phyloP scores from a whole-genome alignment of 1,140 invertebrate genomes.

The Uloborus diversus region DNA sequence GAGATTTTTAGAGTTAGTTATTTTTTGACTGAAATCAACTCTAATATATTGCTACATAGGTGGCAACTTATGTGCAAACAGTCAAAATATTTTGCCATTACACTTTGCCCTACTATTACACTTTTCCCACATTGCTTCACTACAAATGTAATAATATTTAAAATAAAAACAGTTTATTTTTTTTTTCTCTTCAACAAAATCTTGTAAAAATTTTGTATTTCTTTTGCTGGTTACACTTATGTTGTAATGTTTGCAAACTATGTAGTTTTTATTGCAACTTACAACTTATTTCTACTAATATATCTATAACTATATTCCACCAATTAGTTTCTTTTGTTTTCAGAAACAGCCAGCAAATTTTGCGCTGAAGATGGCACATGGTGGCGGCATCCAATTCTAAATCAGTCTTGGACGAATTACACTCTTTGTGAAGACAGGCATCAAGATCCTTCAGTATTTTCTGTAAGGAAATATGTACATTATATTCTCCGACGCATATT shows the following conservation, averaged over 20 bases:
- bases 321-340: constrained; percentile 12
- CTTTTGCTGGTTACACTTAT: background rate
- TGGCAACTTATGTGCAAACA: too few species aligned
- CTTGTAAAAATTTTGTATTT: background rate
- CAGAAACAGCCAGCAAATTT: constrained; percentile 70
- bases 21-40: too few species aligned
- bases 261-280: background rate
- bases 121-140: too few species aligned
- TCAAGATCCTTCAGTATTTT: too few species aligned
- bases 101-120: too few species aligned
- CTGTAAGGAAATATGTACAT: background rate
- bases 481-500: background rate
- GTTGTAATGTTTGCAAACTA: background rate
- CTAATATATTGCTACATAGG: too few species aligned
- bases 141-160: too few species aligned
- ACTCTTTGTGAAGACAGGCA: constrained; percentile 66
- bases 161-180: background rate
- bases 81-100: too few species aligned
- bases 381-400: constrained; percentile 67
- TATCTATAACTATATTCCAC: background rate
- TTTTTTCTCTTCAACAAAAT: background rate
- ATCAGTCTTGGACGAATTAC: constrained; percentile 72
- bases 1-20: too few species aligned
- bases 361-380: constrained; percentile 71
- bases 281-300: background rate